Conservation (phyloP, 2,888 invertebrate species). For the Vanessa cardui region DNA sequence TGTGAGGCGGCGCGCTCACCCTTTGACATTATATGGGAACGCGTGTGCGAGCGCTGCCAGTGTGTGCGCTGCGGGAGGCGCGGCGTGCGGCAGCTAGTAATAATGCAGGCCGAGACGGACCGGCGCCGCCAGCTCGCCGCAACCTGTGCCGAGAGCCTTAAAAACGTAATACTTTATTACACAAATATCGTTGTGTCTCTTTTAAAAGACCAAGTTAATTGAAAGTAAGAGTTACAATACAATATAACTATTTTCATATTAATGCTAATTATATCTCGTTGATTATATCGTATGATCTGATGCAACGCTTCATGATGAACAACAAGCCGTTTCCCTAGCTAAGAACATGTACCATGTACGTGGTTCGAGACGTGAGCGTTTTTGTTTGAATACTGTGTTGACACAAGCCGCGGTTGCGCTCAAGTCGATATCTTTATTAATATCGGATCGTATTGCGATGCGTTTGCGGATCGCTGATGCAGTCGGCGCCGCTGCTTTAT, state of each 20-base stretch:
- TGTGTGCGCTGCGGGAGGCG: slow-evolving; percentile 45
- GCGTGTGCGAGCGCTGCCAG: slow-evolving; percentile 43
- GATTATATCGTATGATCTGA: background rate
- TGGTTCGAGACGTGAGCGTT: slow-evolving; percentile 3
- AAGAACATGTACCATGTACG: background rate
- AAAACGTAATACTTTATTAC: background rate
- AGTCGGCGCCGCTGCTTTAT: slow-evolving; percentile 2
- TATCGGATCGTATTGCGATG: slow-evolving; percentile 17
- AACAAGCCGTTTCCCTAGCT: background rate
- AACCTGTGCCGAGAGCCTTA: slow-evolving; percentile 29
- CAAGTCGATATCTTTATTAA: slow-evolving; percentile 24
- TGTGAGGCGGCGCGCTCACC: slow-evolving; percentile 81
- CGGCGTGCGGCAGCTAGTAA: slow-evolving; percentile 51
- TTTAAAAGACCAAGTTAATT: too few species aligned
- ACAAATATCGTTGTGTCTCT: too few species aligned
- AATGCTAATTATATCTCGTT: too few species aligned
- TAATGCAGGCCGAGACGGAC: slow-evolving; percentile 66
- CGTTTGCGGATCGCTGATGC: slow-evolving; percentile 12
- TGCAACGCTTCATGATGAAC: background rate
- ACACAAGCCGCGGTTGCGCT: slow-evolving; percentile 2
- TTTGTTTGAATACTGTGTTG: slow-evolving; percentile 6
- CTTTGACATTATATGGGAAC: slow-evolving; percentile 80
- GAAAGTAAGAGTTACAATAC: too few species aligned
- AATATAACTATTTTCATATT: too few species aligned
- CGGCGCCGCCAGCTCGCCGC: slow-evolving; percentile 58